Percentiles rank a stretch among this genome's conserved stretches.
Conservation (phyloP, 2,797 vertebrate species). For the Smutsia gigantea region DNA sequence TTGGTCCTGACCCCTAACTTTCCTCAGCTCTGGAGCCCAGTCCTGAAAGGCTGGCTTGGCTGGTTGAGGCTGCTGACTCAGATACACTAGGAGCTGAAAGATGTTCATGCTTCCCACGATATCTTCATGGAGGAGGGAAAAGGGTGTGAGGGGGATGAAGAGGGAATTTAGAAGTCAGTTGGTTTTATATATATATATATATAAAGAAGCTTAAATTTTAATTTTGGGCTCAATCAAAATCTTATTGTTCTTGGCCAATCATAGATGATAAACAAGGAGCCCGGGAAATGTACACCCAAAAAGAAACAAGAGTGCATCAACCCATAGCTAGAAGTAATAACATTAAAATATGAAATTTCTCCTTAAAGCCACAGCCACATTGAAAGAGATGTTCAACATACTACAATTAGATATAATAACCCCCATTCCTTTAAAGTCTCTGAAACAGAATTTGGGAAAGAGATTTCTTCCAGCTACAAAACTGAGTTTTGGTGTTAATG, state of each 20-base stretch:
- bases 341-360: background rate
- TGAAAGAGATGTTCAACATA: background rate
- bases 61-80: constrained; percentile 57
- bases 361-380: background rate
- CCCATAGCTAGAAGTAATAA: background rate
- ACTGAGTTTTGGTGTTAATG: background rate
- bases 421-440: background rate
- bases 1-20: constrained; percentile 71
- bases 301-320: background rate
- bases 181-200: background rate
- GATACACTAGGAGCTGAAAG: constrained; percentile 11
- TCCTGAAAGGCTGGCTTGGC: constrained; percentile 52
- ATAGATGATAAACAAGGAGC: background rate
- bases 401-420: background rate
- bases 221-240: constrained; percentile 14
- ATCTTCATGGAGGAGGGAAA: background rate
- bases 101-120: background rate
- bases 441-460: background rate
- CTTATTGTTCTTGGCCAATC: background rate
- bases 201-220: background rate
- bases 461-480: constrained; percentile 4
- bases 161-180: background rate
- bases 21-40: background rate
- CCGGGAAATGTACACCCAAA: background rate
- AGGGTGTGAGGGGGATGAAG: background rate